Evolutionary conservation across 2,888 invertebrate species (phyloP).

Genomic region (Pyrrhosoma nymphula): DNA sequence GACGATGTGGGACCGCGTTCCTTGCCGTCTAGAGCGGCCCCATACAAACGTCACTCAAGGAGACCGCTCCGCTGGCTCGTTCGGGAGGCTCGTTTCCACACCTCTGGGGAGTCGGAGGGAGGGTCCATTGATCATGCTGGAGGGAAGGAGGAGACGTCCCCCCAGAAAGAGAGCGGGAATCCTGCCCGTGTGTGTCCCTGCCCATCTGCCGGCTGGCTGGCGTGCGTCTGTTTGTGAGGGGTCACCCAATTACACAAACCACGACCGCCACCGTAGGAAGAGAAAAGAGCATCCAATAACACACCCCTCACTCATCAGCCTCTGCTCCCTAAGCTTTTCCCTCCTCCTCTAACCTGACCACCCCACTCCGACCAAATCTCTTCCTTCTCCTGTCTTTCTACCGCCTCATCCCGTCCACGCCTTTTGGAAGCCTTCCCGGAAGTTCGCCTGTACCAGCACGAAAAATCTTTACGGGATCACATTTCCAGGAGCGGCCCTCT

Average conservation of each 20-base stretch:
- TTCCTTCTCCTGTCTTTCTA: background rate
- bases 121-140: background rate
- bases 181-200: background rate
- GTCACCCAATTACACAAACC: constrained; percentile 23
- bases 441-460: background rate
- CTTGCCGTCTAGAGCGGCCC: constrained; percentile 20
- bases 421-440: background rate
- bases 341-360: background rate
- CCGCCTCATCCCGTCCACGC: background rate
- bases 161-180: background rate
- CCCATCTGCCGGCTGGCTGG: background rate
- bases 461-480: no score
- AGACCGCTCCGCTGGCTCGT: background rate
- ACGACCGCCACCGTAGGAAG: background rate
- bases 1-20: background rate
- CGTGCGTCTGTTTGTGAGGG: background rate
- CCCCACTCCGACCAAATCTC: background rate
- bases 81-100: background rate
- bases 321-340: background rate
- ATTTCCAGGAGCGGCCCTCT: no score
- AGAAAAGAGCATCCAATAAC: background rate
- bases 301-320: background rate
- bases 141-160: background rate
- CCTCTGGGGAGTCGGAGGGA: background rate
- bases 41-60: constrained; percentile 33